Conservation (phyloP, 1,140 invertebrate species). For the Drosophila mauritiana region DNA sequence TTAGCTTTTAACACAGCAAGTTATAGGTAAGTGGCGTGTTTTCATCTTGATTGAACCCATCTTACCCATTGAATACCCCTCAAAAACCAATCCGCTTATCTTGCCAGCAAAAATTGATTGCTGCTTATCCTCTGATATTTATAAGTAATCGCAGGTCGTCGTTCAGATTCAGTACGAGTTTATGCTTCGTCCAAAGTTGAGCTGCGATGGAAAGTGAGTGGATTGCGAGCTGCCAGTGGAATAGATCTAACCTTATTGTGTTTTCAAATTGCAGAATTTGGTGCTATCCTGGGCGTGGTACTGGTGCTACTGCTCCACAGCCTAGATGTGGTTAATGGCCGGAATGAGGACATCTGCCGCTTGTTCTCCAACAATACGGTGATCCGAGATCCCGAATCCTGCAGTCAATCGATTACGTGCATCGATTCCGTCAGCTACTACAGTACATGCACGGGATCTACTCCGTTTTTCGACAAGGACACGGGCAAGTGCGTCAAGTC, state of each 20-base stretch:
- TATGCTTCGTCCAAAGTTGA: constrained; percentile 22
- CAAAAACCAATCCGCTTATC: constrained; percentile 34
- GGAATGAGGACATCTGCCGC: constrained; percentile 53
- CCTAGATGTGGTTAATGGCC: neutral
- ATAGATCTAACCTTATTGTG: neutral
- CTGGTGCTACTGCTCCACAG: constrained; percentile 11
- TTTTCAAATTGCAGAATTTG: neutral
- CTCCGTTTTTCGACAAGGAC: constrained; percentile 66
- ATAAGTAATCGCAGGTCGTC: constrained; percentile 22
- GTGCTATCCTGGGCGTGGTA: neutral
- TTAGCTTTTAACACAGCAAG: too few species aligned
- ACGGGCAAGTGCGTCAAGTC: constrained; percentile 49
- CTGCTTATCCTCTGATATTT: constrained; percentile 43
- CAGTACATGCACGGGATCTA: constrained; percentile 40
- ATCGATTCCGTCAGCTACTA: constrained; percentile 37
- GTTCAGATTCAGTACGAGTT: constrained; percentile 2
- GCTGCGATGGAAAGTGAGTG: constrained; percentile 33
- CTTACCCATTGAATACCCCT: neutral
- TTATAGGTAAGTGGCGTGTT: too few species aligned
- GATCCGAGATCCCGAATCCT: constrained; percentile 66
- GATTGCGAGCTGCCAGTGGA: too few species aligned
- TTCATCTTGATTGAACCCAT: too few species aligned
- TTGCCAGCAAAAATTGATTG: constrained; percentile 16
- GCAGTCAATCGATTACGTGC: constrained; percentile 65
- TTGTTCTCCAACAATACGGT: constrained; percentile 59